Conservation (phyloP, 2,113 vertebrate species). For the Loxodonta africana region DNA sequence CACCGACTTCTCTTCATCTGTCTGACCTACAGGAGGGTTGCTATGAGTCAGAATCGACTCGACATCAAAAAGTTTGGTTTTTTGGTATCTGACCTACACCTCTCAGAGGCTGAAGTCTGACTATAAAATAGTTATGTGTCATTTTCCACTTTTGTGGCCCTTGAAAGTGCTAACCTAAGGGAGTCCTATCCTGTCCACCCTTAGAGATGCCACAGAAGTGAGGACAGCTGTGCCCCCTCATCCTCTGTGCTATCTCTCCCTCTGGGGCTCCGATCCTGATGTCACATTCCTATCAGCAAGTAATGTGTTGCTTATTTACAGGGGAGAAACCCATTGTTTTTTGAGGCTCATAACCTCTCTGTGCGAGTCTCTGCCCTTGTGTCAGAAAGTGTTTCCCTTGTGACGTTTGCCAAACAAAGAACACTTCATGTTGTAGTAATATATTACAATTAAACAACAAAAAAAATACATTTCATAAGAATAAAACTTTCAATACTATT, state of each 20-base stretch:
- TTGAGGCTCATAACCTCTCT: background rate
- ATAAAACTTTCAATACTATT: background rate
- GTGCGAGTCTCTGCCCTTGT: background rate
- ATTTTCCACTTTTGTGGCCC: background rate
- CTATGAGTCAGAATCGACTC: too few species aligned
- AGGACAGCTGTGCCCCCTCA: background rate
- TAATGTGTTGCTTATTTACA: background rate
- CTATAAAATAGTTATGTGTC: background rate
- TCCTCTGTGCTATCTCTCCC: background rate
- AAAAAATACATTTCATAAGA: background rate
- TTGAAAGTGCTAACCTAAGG: background rate
- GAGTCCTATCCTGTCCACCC: background rate
- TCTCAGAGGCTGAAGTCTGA: slow-evolving; percentile 7
- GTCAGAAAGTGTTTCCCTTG: slow-evolving; percentile 2
- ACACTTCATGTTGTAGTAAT: background rate
- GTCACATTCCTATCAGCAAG: background rate
- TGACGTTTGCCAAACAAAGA: slow-evolving; percentile 29
- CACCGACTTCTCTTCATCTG: background rate
- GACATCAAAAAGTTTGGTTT: too few species aligned
- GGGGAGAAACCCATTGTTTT: background rate
- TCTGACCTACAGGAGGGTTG: background rate
- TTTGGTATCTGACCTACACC: background rate
- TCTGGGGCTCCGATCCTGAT: background rate
- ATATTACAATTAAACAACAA: background rate
- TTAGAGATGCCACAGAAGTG: background rate